Percentiles rank a stretch among this genome's conserved stretches.
Evolutionary conservation across 2,797 vertebrate genomes (phyloP).

Genomic region (Argentina silus): DNA sequence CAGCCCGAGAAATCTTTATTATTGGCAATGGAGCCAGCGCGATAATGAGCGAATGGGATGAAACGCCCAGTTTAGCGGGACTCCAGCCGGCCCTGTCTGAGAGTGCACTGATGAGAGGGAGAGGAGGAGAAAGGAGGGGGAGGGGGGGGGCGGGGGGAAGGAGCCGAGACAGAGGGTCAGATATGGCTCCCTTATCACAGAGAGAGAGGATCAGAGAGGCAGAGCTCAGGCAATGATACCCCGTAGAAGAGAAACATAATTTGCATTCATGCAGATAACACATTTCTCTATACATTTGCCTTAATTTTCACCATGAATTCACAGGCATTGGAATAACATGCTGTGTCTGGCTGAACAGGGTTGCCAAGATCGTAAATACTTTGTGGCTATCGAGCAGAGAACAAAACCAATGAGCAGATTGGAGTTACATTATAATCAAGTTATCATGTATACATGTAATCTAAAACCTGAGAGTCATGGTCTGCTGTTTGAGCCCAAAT

Average conservation of each 20-base stretch:
- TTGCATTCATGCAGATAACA: not conserved
- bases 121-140: conserved; percentile 21
- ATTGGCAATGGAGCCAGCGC: conserved; percentile 61
- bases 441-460: not conserved
- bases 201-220: not conserved
- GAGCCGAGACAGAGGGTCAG: conserved; percentile 8
- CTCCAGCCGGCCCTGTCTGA: conserved; percentile 40
- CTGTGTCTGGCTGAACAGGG: not conserved
- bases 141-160: not conserved
- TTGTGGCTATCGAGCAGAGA: not conserved
- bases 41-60: conserved; percentile 64
- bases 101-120: conserved; percentile 29
- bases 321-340: not conserved
- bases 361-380: too few species aligned
- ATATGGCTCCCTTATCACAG: not conserved
- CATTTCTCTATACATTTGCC: not conserved
- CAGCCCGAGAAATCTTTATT: conserved; percentile 67
- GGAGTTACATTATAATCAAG: not conserved
- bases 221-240: not conserved
- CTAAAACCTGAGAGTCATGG: not conserved
- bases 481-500: not conserved
- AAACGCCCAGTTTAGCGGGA: conserved; percentile 59
- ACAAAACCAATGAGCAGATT: conserved; percentile 1
- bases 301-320: not conserved
- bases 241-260: not conserved